Evolutionary conservation across 2,888 invertebrate genomes (phyloP).

Genomic region (Cephus sareptanus): DNA sequence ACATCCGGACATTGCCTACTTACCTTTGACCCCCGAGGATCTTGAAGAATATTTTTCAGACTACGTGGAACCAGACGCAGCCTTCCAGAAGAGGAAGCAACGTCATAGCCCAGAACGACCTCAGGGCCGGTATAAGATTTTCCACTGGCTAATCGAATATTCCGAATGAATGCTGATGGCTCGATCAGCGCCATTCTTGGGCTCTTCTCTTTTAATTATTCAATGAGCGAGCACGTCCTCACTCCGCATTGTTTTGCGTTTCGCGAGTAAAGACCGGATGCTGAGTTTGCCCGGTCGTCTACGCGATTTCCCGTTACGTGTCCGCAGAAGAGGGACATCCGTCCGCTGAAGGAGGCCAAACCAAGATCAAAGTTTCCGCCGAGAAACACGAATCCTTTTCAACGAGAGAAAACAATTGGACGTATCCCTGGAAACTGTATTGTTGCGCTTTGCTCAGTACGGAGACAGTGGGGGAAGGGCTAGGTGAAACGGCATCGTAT

Average conservation of each 20-base stretch:
- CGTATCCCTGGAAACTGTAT: not conserved
- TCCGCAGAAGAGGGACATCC: conserved; percentile 14
- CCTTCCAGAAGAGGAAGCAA: not conserved
- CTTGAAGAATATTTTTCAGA: not conserved
- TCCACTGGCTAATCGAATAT: not conserved
- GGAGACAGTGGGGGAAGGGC: not conserved
- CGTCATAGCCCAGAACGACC: conserved; percentile 12
- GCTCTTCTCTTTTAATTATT: not conserved
- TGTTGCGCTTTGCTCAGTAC: not conserved
- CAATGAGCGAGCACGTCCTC: conserved; percentile 33
- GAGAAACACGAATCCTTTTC: conserved; percentile 2
- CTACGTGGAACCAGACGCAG: not conserved
- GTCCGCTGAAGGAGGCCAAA: not conserved
- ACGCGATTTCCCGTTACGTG: conserved; percentile 65
- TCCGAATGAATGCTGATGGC: not conserved
- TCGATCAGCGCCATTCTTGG: not conserved
- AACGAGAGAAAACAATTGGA: not conserved
- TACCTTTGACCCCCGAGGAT: not conserved
- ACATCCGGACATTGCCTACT: not conserved
- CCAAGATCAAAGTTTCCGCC: conserved; percentile 25
- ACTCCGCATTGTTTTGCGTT: conserved; percentile 60
- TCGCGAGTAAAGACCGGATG: conserved; percentile 51
- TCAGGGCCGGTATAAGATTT: conserved; percentile 13
- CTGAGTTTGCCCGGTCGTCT: conserved; percentile 55
- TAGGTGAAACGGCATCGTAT: not conserved